Base-by-base conservation (phyloP, 2,113 vertebrate genomes). In the Nestor notabilis region DNA sequence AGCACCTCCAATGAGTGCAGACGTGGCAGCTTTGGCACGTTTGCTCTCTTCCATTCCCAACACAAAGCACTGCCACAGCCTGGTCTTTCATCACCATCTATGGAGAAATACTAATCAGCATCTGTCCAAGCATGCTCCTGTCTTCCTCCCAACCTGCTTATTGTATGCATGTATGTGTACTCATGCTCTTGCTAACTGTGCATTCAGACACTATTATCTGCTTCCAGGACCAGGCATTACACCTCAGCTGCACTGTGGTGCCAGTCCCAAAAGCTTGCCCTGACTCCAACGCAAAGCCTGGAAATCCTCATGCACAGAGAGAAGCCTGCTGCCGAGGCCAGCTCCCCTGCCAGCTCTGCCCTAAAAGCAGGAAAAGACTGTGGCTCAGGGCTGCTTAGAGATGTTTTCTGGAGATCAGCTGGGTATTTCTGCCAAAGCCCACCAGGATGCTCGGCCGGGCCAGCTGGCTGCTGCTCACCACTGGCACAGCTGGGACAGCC, bases 401-500 rank as follows among this genome's bases (percentile, higher is more conserved):
- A 71, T 8, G 52, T 18, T 18, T 69, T 68, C 7, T 0, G 0
- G 80, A 72, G 63, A 39, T 50, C 16, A 50, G 53, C 28, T 20
- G 63, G 18, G 33, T 20, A 2, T 65, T 77, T 50, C 63, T 92
- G 71, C 68, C 89, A 68, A 72, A 92, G 52, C 79, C 37, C 74
- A 79, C 55, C 27, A 5, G 0, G 10, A 49, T 49, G 76, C 70
- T 79, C 12, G 1, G 47, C 65, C 0, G 0, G 69, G 79, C 31
- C 49, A 55, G 58, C 49, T 33, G 44, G 79, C 72, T 74, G 74
- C 78, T 64, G 78, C 53, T 69, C 70, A 85, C 78, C 58, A 6
- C 78, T 87, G 58, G 78, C 82, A 90, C 65, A 75, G 81, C 90
- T 72, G 80, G 87, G 47, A 44, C 80, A 91, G 82, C 69, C 15